A percentile compares a stretch with the other conserved stretches of the same genome.
Conservation (phyloP, 2,888 invertebrate species). For the Andrena marginata region DNA sequence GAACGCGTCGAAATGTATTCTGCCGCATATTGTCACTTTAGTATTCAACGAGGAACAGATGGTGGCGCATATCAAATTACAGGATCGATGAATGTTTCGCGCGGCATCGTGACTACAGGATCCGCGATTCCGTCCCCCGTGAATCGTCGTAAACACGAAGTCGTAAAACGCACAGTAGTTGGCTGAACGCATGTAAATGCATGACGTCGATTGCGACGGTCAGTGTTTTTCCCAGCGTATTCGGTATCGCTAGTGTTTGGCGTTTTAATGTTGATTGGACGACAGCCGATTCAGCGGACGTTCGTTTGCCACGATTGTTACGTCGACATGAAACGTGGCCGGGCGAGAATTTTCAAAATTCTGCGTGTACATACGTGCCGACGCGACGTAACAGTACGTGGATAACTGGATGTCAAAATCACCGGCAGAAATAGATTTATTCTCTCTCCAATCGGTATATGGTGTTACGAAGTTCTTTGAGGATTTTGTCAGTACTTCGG, state of each 20-base stretch:
- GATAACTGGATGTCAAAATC: conserved; percentile 48
- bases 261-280: conserved; percentile 84
- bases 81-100: conserved; percentile 56
- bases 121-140: conserved; percentile 41
- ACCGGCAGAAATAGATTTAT: conserved; percentile 46
- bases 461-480: not conserved
- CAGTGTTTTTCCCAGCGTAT: conserved; percentile 76
- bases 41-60: conserved; percentile 49
- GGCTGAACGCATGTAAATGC: conserved; percentile 48
- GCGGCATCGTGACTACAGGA: conserved; percentile 27
- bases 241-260: conserved; percentile 78
- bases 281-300: conserved; percentile 83
- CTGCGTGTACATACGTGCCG: conserved; percentile 24
- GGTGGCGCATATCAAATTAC: conserved; percentile 40
- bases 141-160: conserved; percentile 59
- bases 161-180: conserved; percentile 50
- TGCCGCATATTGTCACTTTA: conserved; percentile 20
- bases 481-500: too few species aligned
- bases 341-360: conserved; percentile 68
- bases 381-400: conserved; percentile 35
- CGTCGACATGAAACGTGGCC: conserved; percentile 40
- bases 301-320: conserved; percentile 82
- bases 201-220: conserved; percentile 49
- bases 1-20: not conserved
- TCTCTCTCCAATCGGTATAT: conserved; percentile 15